Percentiles rank a stretch among this genome's conserved stretches.
Evolutionary conservation across 2,113 vertebrate genomes (phyloP).

Genomic region (Oncorhynchus clarkii): DNA sequence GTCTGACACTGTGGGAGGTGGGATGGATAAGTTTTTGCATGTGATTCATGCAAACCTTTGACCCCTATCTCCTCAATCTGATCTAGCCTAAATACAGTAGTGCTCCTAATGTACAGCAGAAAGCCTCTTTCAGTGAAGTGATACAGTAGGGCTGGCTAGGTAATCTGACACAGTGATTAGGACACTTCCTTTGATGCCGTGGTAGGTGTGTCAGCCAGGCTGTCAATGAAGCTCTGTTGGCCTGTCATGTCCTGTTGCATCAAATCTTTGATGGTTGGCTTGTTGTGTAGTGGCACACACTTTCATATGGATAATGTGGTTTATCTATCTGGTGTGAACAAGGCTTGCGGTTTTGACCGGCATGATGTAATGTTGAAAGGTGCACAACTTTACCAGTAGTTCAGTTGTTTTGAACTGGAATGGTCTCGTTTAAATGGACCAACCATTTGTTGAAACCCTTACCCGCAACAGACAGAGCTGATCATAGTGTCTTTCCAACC

Average conservation of each 20-base stretch:
- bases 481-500: neutral
- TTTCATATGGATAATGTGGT: neutral
- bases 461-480: neutral
- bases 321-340: neutral
- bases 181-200: neutral
- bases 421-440: neutral
- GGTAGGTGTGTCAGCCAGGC: neutral
- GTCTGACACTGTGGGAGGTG: no score
- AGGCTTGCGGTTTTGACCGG: neutral
- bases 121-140: neutral
- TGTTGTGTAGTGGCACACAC: neutral
- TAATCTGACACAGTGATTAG: neutral
- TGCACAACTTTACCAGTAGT: neutral
- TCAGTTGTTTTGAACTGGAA: no score
- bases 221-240: neutral
- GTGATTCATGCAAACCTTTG: no score
- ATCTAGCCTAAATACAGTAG: no score
- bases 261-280: neutral
- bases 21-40: no score
- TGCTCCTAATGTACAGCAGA: neutral
- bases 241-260: slow-evolving; percentile 9
- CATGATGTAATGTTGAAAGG: neutral
- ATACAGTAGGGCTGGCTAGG: neutral
- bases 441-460: neutral
- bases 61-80: no score